Conservation (phyloP, 2,888 invertebrate species). For the Drosophila stalkeri region DNA sequence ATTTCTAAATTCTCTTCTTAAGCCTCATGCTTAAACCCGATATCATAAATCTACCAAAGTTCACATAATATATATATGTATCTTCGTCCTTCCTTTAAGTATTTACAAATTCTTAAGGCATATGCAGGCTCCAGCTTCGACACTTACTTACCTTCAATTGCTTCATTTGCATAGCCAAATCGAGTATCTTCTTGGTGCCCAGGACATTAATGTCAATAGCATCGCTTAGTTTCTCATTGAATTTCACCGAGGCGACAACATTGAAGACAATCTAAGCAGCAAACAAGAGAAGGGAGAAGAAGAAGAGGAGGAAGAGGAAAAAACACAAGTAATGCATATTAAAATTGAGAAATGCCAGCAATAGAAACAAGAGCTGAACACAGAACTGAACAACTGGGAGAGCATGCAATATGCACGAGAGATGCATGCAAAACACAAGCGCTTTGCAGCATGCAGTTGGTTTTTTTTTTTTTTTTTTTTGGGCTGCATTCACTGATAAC, state of each 20-base stretch:
- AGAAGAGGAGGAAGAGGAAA: not conserved
- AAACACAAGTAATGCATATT: conserved; percentile 59
- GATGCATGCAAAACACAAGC: conserved; percentile 73
- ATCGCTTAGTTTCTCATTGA: conserved; percentile 85
- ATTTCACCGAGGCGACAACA: conserved; percentile 85
- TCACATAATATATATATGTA: not conserved
- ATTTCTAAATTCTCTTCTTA: not conserved
- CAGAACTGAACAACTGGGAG: conserved; percentile 30
- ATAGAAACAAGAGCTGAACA: conserved; percentile 16
- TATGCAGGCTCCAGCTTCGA: not conserved
- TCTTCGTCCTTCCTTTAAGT: not conserved
- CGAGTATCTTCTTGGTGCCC: conserved; percentile 85
- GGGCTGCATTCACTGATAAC: conserved; percentile 64
- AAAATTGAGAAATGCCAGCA: conserved; percentile 48
- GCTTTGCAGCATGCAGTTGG: conserved; percentile 48
- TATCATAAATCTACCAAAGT: not conserved
- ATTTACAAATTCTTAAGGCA: not conserved
- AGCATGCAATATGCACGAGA: conserved; percentile 73
- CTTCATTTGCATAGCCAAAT: conserved; percentile 85
- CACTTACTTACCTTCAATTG: conserved; percentile 82
- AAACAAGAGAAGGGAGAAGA: not conserved
- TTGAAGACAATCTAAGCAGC: conserved; percentile 84
- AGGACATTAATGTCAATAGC: conserved; percentile 85
- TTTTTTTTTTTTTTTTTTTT: no score
- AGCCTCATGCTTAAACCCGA: no score